Evolutionary conservation across 2,888 invertebrate species (phyloP).

Genomic region (Dorcus hopei): DNA sequence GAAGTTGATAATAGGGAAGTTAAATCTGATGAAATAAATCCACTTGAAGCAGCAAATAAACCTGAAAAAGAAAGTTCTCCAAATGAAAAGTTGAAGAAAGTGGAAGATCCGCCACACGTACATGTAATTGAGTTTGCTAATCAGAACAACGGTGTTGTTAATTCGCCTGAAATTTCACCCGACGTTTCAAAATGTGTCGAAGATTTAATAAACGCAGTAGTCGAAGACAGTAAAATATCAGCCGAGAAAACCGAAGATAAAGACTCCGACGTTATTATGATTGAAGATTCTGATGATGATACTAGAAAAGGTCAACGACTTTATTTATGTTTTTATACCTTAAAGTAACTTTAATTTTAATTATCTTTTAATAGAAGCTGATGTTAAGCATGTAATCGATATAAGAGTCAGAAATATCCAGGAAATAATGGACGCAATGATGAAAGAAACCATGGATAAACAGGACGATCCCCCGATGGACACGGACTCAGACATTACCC

Average conservation of each 20-base stretch:
- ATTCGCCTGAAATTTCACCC: slow-evolving; percentile 7
- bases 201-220: slow-evolving; percentile 27
- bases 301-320: slow-evolving; percentile 4
- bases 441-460: slow-evolving; percentile 50
- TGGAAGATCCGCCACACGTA: too few species aligned
- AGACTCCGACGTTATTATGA: slow-evolving; percentile 23
- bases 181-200: slow-evolving; percentile 26
- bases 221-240: slow-evolving; percentile 24
- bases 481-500: slow-evolving; percentile 38
- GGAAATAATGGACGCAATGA: slow-evolving; percentile 50
- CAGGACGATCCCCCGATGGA: slow-evolving; percentile 29
- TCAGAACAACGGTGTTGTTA: not conserved
- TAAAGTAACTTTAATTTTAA: too few species aligned
- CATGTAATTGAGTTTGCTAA: too few species aligned
- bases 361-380: not conserved
- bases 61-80: not conserved
- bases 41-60: slow-evolving; percentile 2
- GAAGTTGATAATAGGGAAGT: slow-evolving; percentile 16
- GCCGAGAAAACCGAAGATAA: slow-evolving; percentile 7
- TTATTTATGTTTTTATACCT: slow-evolving; percentile 21
- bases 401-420: slow-evolving; percentile 39
- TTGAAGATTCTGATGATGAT: slow-evolving; percentile 27
- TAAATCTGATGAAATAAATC: not conserved
- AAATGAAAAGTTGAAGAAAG: not conserved
- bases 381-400: slow-evolving; percentile 1